Percentiles rank a stretch among this genome's conserved stretches.
Evolutionary conservation across 2,113 vertebrate species (phyloP).

Genomic region (Pao palembangensis): DNA sequence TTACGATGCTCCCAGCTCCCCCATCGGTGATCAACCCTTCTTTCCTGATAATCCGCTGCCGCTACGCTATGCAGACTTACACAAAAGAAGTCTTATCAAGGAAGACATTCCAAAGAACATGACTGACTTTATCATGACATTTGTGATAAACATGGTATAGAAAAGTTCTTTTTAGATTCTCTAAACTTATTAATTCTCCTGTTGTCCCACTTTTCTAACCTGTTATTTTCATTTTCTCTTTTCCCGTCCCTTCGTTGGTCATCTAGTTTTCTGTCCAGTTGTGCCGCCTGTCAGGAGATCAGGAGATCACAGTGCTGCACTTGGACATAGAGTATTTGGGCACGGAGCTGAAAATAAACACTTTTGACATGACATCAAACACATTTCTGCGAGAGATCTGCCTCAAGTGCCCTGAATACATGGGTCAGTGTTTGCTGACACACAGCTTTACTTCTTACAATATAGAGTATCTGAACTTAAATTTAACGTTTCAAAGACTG

Average conservation of each 20-base stretch:
- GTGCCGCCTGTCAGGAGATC: slow-evolving; percentile 74
- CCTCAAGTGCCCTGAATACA: slow-evolving; percentile 89
- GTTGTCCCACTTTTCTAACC: background rate
- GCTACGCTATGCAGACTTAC: slow-evolving; percentile 44
- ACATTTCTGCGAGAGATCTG: slow-evolving; percentile 90
- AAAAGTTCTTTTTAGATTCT: background rate
- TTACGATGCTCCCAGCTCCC: slow-evolving; percentile 90
- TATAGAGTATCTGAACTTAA: too few species aligned
- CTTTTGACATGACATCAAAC: slow-evolving; percentile 85
- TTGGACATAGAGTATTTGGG: slow-evolving; percentile 84
- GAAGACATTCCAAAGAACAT: slow-evolving; percentile 85
- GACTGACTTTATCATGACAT: slow-evolving; percentile 81
- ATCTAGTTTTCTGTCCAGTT: slow-evolving; percentile 85
- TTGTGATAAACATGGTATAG: slow-evolving; percentile 89
- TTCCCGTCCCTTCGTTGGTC: background rate
- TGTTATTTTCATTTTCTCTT: background rate
- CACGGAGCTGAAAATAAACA: slow-evolving; percentile 85
- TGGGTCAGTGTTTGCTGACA: slow-evolving; percentile 73
- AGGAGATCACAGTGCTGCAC: slow-evolving; percentile 82
- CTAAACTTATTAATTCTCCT: background rate
- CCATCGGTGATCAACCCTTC: slow-evolving; percentile 78
- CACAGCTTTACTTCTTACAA: background rate
- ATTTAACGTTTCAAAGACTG: too few species aligned
- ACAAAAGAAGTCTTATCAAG: slow-evolving; percentile 67
- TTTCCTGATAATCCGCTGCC: slow-evolving; percentile 72